Evolutionary conservation across 1,140 invertebrate genomes (phyloP).

Genomic region (Brachionus plicatilis): DNA sequence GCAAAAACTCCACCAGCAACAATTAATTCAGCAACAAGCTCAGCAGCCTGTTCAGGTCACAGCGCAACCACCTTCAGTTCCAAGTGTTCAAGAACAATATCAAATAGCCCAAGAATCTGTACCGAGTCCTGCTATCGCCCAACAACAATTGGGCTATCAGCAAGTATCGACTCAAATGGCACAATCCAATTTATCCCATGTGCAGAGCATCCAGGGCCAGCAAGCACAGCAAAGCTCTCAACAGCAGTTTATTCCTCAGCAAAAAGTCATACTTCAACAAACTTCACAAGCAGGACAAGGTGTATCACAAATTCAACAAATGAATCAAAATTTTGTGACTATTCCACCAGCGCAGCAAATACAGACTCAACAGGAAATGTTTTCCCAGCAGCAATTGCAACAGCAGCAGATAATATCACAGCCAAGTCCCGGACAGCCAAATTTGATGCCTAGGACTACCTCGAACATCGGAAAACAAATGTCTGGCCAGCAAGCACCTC

Average conservation of each 20-base stretch:
- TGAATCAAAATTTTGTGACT: background rate
- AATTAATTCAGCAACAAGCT: background rate
- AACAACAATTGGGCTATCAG: background rate
- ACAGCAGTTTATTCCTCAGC: background rate
- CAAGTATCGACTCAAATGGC: background rate
- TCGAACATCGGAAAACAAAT: conserved; percentile 15
- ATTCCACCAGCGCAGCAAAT: background rate
- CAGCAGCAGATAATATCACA: conserved; percentile 22
- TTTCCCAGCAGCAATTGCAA: background rate
- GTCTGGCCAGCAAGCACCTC: background rate
- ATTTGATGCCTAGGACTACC: background rate
- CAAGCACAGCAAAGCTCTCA: background rate
- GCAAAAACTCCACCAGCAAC: background rate
- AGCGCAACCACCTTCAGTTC: background rate
- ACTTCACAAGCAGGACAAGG: background rate
- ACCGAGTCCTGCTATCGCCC: background rate
- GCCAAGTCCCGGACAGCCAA: background rate
- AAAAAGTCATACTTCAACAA: background rate
- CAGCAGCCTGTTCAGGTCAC: background rate
- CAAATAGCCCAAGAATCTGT: background rate
- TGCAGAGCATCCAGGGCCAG: background rate
- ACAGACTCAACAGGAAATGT: conserved; percentile 10
- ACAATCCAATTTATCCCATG: background rate
- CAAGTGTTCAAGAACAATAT: background rate
- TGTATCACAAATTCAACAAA: background rate